Base-by-base conservation (phyloP, 2,888 invertebrate genomes). In the Microctonus hyperodae region DNA sequence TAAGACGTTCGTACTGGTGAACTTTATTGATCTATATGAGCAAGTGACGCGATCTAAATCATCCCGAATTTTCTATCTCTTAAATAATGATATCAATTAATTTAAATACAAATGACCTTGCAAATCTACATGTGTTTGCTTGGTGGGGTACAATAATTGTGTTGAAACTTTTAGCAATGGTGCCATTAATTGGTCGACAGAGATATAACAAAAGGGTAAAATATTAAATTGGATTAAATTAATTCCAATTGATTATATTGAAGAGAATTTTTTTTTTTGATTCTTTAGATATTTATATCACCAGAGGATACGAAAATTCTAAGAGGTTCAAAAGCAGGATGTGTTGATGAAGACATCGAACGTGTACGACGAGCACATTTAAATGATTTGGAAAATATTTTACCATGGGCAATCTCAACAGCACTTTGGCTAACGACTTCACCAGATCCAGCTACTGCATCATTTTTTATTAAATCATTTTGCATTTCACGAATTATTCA, bases 381-480 rank as follows among this genome's bases (percentile, higher is more conserved):
- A 72, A 88, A 88, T 72, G 88, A 88, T 77, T 72, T 88, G 56
- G 87, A 88, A 75, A 88, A 87, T 78, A 86, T 88, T 51, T 25
- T 75, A 31, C 80, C 86, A 0, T 80, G 85, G 59, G 87, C 87
- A 74, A 78, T 86, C 22, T 70, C 85, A 51, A 86, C 85, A 3
- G 74, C 84, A 10, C 73, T 86, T 31, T 88, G 86, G 78, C 76
- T 85, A 5, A 72, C 84, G 37, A 86, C 86, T 0, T 79, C 81
- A 9, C 88, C 88, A 1, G 71, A 74, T 44, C 73, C 80, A 1
- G 67, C 64, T 62, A 20, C 79, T 3, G 88, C 87, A 9, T 72
- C 79, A 2, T 77, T 82, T 44, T 75, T 86, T 65, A 87, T 87
- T 81, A 81, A 86, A 53, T 67, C 83, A 0, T 88, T 85, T 76